phyloP scores from a whole-genome alignment of 2,888 invertebrate species.

The Ophraella communa region DNA sequence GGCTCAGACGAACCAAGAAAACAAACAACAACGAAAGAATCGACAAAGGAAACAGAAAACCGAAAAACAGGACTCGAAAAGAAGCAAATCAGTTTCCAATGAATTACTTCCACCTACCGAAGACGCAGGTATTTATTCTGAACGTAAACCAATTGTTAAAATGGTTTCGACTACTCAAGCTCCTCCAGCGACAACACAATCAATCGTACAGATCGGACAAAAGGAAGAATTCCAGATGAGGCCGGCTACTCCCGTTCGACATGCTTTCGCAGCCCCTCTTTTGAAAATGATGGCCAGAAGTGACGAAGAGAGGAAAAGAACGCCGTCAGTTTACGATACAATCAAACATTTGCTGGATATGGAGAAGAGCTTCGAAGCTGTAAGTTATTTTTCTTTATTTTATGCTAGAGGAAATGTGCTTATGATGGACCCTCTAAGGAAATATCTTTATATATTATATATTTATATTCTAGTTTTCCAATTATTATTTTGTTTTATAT shows the following conservation, averaged over 20 bases:
- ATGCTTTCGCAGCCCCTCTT: slow-evolving; percentile 64
- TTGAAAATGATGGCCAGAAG: slow-evolving; percentile 60
- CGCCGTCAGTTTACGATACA: slow-evolving; percentile 64
- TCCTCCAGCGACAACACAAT: slow-evolving; percentile 36
- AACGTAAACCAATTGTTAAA: slow-evolving; percentile 56
- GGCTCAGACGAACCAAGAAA: slow-evolving; percentile 43
- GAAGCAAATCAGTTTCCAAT: slow-evolving; percentile 9
- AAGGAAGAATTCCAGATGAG: slow-evolving; percentile 71
- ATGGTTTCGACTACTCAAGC: slow-evolving; percentile 32
- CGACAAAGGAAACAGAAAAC: slow-evolving; percentile 27
- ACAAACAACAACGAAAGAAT: slow-evolving; percentile 28
- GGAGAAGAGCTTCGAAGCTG: slow-evolving; percentile 64
- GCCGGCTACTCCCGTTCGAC: slow-evolving; percentile 64
- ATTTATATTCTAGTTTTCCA: no score
- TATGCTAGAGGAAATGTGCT: no score
- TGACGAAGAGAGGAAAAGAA: slow-evolving; percentile 51
- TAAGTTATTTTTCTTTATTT: slow-evolving; percentile 55
- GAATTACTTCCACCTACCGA: slow-evolving; percentile 29
- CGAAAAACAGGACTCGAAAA: slow-evolving; percentile 25
- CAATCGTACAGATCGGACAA: slow-evolving; percentile 69
- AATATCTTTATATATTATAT: no score
- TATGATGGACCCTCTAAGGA: no score
- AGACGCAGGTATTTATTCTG: slow-evolving; percentile 45
- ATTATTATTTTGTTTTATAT: no score
- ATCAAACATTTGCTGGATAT: slow-evolving; percentile 65